These are phyloP conservation scores for Megaleporinus macrocephalus DNA, from an alignment of 2,113 vertebrate species.

Conservation along the genomic window DNA sequence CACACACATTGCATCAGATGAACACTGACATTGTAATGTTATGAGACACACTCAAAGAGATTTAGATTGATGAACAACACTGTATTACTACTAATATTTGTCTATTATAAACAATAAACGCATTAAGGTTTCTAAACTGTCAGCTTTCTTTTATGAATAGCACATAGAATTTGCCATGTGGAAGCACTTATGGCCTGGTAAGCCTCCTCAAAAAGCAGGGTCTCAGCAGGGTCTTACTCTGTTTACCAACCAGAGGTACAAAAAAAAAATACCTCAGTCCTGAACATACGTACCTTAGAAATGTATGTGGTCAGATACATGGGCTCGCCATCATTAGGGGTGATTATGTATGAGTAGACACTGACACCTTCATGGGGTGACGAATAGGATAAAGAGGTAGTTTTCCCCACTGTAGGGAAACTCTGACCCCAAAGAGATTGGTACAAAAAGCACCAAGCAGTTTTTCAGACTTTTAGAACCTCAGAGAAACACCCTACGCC, in stretches of 20 bases:
- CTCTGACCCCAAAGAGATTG: not conserved
- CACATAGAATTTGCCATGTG: not conserved
- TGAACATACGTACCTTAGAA: constrained; percentile 8
- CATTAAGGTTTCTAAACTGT: not conserved
- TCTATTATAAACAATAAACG: not conserved
- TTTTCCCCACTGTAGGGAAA: not conserved
- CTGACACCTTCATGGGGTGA: constrained; percentile 50
- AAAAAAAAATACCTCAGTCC: not conserved
- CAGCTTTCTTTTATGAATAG: not conserved
- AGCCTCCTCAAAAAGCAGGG: not conserved
- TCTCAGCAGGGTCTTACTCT: constrained; percentile 9
- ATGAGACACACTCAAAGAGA: not conserved
- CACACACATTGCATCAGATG: not conserved
- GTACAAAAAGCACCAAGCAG: not conserved
- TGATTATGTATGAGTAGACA: constrained; percentile 57
- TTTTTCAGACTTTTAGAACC: constrained; percentile 11
- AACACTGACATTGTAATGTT: not conserved
- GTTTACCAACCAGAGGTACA: constrained; percentile 36
- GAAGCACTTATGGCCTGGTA: not conserved
- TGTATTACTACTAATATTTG: not conserved
- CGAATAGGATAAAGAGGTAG: not conserved
- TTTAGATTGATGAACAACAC: not conserved
- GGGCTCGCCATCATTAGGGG: constrained; percentile 34
- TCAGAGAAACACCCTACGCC: constrained; percentile 24
- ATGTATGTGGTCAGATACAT: constrained; percentile 2